phyloP scores from a whole-genome alignment of 92 coral and sea anemone genomes.

The Virgularia gustaviana region DNA sequence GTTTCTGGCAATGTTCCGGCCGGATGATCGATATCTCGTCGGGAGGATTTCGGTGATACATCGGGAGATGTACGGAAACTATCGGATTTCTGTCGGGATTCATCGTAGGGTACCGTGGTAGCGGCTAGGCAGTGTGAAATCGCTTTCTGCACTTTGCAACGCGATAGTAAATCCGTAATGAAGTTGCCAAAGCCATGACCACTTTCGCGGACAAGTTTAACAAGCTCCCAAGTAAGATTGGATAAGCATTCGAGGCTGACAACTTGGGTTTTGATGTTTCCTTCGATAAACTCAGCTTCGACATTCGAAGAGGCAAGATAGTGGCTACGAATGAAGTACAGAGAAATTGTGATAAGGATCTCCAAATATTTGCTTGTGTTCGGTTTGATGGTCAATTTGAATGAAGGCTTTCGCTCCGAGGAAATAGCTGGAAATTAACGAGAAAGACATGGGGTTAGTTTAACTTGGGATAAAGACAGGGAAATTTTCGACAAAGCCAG shows the following conservation, averaged over 20 bases:
- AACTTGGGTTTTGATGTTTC: conserved; percentile 83
- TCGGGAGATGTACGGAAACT: conserved; percentile 16
- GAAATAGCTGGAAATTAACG: conserved; percentile 23
- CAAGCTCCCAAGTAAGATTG: conserved; percentile 80
- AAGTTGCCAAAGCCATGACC: conserved; percentile 92
- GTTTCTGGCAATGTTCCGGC: neutral
- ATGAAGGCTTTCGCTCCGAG: neutral
- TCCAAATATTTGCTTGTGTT: conserved; percentile 96
- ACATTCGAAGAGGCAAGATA: conserved; percentile 63
- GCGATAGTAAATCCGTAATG: conserved; percentile 85
- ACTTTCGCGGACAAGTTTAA: conserved; percentile 84
- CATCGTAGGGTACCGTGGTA: conserved; percentile 58
- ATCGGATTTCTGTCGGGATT: conserved; percentile 51
- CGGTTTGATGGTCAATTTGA: conserved; percentile 66
- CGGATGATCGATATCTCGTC: too few species aligned
- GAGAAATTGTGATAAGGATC: conserved; percentile 76
- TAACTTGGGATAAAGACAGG: too few species aligned
- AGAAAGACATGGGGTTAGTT: too few species aligned
- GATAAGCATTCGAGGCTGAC: conserved; percentile 78
- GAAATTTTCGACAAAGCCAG: too few species aligned
- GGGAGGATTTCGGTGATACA: conserved; percentile 4
- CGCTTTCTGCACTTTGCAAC: conserved; percentile 96
- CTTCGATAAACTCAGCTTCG: conserved; percentile 64
- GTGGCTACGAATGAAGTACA: conserved; percentile 94
- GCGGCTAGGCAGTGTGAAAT: conserved; percentile 83